Base-by-base conservation (phyloP, 2,797 vertebrate genomes). In the Phyllotis vaccarum region DNA sequence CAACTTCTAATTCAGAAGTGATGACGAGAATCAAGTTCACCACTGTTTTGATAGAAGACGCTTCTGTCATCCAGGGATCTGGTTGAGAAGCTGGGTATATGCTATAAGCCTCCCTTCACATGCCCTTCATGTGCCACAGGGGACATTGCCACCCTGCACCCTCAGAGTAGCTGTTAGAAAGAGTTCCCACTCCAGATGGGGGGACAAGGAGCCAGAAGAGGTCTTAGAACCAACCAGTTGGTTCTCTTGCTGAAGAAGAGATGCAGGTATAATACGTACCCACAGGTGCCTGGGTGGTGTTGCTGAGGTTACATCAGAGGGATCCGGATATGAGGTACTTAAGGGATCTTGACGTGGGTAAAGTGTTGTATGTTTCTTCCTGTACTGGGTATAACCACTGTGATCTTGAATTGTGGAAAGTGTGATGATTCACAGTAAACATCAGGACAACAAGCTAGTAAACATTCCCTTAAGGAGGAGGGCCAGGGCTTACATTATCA, bases 241-340 rank as follows among this genome's bases (percentile, higher is more conserved):
- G 49, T 64, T 87, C 82, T 90, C 46, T 70, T 31, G 24, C 52
- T 79, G 86, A 81, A 43, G 37, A 83, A 95, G 66, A 24, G 70
- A 16, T 10, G n/a, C 29, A 31, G 58, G 3, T 7, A 79, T 34
- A 93, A 62, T 10, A 40, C n/a, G 7, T 10, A 29, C 13, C 60
- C 66, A 82, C 34, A 90, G 34, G 78, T 70, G 31, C 24, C 37
- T 62, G 72, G 3, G 14, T 52, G 22, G 80, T 11, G 19, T 52
- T 11, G 3, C 79, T n/a, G 16, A 49, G 46, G 43, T 43, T 17
- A 31, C 74, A 92, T 5, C 22, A 89, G 52, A 21, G 13, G 10
- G 4, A 72, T 85, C 6, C 46, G 87, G 43, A 43, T 52, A 6
- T 64, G 54, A 86, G 68, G 62, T 58, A 64, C 46, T 60, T 76